These are phyloP conservation scores for Neocrepidodera transversa DNA, from an alignment of 2,888 invertebrate genomes.

Conservation along the genomic window DNA sequence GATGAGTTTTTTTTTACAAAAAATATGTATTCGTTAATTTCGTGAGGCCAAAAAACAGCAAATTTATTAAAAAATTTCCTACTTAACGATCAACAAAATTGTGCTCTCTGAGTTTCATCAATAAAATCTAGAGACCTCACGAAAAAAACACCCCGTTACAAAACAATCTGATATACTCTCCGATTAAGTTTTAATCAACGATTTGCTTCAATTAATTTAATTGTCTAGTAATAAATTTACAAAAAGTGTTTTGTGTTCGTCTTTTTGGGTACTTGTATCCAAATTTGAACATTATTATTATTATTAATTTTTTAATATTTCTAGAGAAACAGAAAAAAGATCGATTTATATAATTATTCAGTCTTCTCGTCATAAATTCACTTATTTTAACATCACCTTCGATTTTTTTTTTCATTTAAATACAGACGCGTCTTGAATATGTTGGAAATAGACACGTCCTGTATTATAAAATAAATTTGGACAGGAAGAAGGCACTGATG, in stretches of 20 bases:
- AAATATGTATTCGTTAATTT: slow-evolving; percentile 7
- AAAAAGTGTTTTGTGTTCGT: slow-evolving; percentile 46
- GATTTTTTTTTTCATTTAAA: slow-evolving; percentile 15
- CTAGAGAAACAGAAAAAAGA: slow-evolving; percentile 36
- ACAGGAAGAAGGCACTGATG: slow-evolving; percentile 7
- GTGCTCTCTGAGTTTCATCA: no score
- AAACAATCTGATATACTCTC: slow-evolving; percentile 46
- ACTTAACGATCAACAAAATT: no score
- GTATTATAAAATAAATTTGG: slow-evolving; percentile 2
- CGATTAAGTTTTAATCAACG: slow-evolving; percentile 58
- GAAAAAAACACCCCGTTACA: no score
- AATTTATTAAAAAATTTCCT: no score
- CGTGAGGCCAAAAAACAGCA: neutral
- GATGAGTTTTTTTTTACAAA: neutral
- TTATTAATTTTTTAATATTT: slow-evolving; percentile 23
- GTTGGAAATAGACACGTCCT: neutral
- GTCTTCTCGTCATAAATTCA: slow-evolving; percentile 51
- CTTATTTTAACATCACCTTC: slow-evolving; percentile 38
- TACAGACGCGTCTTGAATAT: slow-evolving; percentile 4
- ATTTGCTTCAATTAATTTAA: slow-evolving; percentile 58
- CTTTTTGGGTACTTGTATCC: slow-evolving; percentile 48
- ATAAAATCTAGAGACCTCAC: no score
- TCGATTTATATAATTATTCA: slow-evolving; percentile 45
- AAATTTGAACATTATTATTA: slow-evolving; percentile 43
- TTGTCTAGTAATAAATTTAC: slow-evolving; percentile 51